Evolutionary conservation across 1,140 invertebrate genomes (phyloP).

Genomic region (Antheraea pernyi): DNA sequence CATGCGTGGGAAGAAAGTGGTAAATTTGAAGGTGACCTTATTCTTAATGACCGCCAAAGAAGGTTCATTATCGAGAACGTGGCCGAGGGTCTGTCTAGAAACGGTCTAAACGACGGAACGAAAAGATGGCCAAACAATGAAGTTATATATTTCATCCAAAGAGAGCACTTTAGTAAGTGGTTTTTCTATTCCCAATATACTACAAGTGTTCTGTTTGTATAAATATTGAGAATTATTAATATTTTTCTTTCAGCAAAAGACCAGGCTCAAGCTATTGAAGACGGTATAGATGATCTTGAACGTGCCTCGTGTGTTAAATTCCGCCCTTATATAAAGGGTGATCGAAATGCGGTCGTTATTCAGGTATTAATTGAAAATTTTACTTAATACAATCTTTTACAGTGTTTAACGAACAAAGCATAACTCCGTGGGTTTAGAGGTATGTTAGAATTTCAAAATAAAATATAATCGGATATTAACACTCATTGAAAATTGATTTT

Average conservation of each 20-base stretch:
- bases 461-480: too few species aligned
- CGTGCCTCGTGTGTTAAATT: conserved; percentile 72
- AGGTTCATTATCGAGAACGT: conserved; percentile 67
- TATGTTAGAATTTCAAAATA: too few species aligned
- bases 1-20: conserved; percentile 77
- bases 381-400: too few species aligned
- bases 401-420: too few species aligned
- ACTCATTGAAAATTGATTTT: too few species aligned
- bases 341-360: conserved; percentile 70
- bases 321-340: conserved; percentile 62
- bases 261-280: conserved; percentile 66
- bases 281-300: conserved; percentile 70
- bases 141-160: conserved; percentile 83
- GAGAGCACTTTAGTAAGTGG: conserved; percentile 83
- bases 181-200: not conserved
- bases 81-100: conserved; percentile 74
- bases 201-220: not conserved
- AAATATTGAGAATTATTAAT: not conserved
- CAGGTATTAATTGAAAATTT: conserved; percentile 50
- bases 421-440: too few species aligned
- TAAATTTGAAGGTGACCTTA: conserved; percentile 77
- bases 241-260: conserved; percentile 52
- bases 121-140: conserved; percentile 83
- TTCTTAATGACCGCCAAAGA: conserved; percentile 68
- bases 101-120: conserved; percentile 81